Percentiles rank a stretch among this genome's conserved stretches.
These are phyloP conservation scores for Arrhamphus sclerolepis DNA, from an alignment of 2,797 vertebrate genomes.

Conservation along the genomic window DNA sequence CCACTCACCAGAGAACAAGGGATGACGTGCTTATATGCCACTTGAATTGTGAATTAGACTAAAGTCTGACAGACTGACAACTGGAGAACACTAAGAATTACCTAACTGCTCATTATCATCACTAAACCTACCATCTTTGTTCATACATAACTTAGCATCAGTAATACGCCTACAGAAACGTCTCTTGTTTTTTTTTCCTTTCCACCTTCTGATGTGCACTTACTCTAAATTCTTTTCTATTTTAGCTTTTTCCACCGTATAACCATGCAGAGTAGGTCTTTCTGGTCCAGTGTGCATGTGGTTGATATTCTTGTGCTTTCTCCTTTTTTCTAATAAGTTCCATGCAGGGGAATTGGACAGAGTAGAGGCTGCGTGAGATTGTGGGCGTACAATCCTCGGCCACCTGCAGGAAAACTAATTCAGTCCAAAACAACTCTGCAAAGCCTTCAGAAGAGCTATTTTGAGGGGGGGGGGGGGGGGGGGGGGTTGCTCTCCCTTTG, in stretches of 20 bases:
- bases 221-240: slow-evolving; percentile 23
- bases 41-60: slow-evolving; percentile 36
- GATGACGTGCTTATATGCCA: slow-evolving; percentile 39
- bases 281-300: slow-evolving; percentile 56
- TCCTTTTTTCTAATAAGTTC: slow-evolving; percentile 45
- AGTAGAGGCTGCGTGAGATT: slow-evolving; percentile 48
- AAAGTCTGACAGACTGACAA: slow-evolving; percentile 26
- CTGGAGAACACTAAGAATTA: slow-evolving; percentile 37
- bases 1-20: slow-evolving; percentile 41
- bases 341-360: slow-evolving; percentile 55
- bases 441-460: slow-evolving; percentile 23
- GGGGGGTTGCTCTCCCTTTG: background rate
- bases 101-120: slow-evolving; percentile 45
- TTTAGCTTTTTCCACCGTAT: slow-evolving; percentile 8
- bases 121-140: slow-evolving; percentile 34
- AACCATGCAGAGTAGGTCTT: slow-evolving; percentile 22
- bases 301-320: slow-evolving; percentile 61
- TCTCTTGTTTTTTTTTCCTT: slow-evolving; percentile 1
- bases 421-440: slow-evolving; percentile 18
- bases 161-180: slow-evolving; percentile 24
- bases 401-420: slow-evolving; percentile 53
- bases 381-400: slow-evolving; percentile 45
- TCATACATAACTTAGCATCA: slow-evolving; percentile 39
- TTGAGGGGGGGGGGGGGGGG: background rate
- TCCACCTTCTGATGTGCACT: slow-evolving; percentile 18